Conservation (phyloP, 1,140 invertebrate genomes). For the Bombus turneri region DNA sequence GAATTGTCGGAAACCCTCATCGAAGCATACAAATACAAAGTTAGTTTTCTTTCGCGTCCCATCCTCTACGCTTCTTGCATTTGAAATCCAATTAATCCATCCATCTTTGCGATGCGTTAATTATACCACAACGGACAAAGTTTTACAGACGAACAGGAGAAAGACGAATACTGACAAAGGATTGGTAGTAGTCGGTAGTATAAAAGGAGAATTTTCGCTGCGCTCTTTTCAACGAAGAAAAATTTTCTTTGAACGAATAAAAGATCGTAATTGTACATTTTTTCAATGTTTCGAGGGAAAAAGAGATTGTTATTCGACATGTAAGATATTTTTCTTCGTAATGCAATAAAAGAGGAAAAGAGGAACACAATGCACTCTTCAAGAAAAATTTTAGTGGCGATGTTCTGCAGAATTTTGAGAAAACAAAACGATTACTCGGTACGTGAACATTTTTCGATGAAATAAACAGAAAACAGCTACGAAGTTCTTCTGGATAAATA, state of each 20-base stretch:
- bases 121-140: conserved; percentile 42
- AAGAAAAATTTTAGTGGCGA: conserved; percentile 18
- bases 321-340: no score
- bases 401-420: no score
- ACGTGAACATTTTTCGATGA: no score
- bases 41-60: neutral
- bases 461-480: no score
- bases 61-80: neutral
- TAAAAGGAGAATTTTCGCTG: neutral
- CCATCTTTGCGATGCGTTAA: conserved; percentile 52
- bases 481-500: no score
- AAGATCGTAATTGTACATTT: no score
- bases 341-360: neutral
- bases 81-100: neutral
- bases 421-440: no score
- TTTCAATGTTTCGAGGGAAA: neutral
- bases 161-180: conserved; percentile 36
- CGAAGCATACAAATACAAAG: neutral
- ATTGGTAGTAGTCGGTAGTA: neutral
- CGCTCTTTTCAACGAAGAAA: neutral
- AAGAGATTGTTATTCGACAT: no score
- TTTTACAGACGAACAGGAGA: conserved; percentile 25
- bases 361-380: conserved; percentile 16
- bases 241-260: neutral
- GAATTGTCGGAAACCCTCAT: neutral